These are phyloP conservation scores for Aurelia coerulea DNA, from an alignment of 30 jellyfish, hydroid and myxozoan genomes.

Conservation along the genomic window DNA sequence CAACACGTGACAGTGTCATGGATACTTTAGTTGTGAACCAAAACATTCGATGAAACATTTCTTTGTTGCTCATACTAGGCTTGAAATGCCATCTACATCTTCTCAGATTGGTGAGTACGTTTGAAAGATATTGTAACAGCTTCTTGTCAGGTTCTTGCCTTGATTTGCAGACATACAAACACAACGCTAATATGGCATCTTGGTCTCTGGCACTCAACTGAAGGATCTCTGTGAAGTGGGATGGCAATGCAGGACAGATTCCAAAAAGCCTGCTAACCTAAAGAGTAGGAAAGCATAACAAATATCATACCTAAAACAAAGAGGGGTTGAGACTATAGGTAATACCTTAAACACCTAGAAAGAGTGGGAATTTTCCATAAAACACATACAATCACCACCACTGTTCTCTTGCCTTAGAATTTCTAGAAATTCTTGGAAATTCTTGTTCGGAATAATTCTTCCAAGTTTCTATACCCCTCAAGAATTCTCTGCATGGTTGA, in stretches of 20 bases:
- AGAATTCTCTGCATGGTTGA: too few relatives aligned
- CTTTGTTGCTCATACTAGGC: constrained; percentile 22
- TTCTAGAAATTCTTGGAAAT: too few relatives aligned
- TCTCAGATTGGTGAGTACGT: constrained; percentile 48
- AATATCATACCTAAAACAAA: too few relatives aligned
- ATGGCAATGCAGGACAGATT: constrained; percentile 80
- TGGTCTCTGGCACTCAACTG: constrained; percentile 50
- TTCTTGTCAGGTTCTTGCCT: constrained; percentile 37
- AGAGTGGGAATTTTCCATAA: too few relatives aligned
- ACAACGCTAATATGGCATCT: constrained; percentile 77
- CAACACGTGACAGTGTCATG: constrained; percentile 36
- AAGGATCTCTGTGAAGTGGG: constrained; percentile 61
- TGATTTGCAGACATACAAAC: constrained; percentile 70
- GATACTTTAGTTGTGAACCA: constrained; percentile 30
- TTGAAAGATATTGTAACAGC: constrained; percentile 61
- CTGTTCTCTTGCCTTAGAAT: too few relatives aligned
- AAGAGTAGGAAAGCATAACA: not conserved
- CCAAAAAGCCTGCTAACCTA: constrained; percentile 72
- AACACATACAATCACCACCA: too few relatives aligned
- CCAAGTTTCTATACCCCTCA: too few relatives aligned
- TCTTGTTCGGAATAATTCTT: too few relatives aligned
- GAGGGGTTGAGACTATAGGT: too few relatives aligned
- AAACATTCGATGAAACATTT: constrained; percentile 21
- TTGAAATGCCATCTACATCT: constrained; percentile 66
- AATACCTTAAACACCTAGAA: too few relatives aligned